These are phyloP conservation scores for Florisuga fusca DNA, from an alignment of 2,797 vertebrate genomes.

Conservation along the genomic window DNA sequence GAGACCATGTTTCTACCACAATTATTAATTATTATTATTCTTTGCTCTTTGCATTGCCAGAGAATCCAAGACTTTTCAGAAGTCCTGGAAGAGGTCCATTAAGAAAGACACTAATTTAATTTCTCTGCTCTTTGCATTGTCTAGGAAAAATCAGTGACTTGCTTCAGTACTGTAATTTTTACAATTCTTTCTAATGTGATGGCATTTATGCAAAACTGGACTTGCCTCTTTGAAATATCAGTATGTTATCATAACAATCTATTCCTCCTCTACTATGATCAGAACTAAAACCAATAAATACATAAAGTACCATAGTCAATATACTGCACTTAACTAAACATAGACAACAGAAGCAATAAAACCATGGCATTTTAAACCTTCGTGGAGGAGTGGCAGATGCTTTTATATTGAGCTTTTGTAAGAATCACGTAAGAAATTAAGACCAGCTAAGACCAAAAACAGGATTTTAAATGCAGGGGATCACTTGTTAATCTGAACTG, in stretches of 20 bases:
- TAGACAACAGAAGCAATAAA: not conserved
- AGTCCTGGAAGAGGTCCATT: not conserved
- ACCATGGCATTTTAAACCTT: not conserved
- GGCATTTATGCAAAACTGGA: not conserved
- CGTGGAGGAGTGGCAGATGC: not conserved
- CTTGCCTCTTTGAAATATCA: not conserved
- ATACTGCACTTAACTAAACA: not conserved
- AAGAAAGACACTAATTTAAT: not conserved
- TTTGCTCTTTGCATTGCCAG: not conserved
- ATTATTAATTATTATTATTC: not conserved
- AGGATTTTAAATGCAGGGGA: not conserved
- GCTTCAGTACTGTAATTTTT: not conserved
- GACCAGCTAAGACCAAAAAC: not conserved
- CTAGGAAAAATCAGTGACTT: not conserved
- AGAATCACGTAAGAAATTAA: not conserved
- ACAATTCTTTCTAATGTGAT: not conserved
- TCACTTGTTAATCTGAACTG: not conserved
- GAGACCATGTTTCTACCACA: not conserved
- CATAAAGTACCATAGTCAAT: not conserved
- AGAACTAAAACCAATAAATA: not conserved
- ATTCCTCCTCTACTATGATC: not conserved
- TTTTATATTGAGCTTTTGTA: not conserved
- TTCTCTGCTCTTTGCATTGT: not conserved
- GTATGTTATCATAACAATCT: not conserved
- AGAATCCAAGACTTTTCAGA: not conserved